phyloP scores from a whole-genome alignment of 2,113 vertebrate species.

The Jaculus jaculus region DNA sequence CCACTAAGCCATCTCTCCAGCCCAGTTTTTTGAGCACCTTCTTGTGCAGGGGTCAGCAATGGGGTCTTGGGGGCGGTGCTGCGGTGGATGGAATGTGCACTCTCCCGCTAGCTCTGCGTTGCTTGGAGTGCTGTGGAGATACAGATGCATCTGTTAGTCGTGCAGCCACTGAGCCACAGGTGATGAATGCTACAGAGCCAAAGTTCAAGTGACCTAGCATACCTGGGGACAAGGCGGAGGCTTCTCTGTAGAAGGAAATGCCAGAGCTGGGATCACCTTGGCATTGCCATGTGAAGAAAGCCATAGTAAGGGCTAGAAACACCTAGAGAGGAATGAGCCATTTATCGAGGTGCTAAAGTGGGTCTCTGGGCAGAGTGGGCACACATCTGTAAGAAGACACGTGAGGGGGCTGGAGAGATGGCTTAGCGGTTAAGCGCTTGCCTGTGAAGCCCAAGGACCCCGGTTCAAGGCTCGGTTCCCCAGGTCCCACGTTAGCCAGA shows the following conservation, averaged over 20 bases:
- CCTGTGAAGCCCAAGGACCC: no score
- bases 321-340: not conserved
- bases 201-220: not conserved
- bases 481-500: no score
- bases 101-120: not conserved
- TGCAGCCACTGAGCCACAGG: no score
- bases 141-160: not conserved
- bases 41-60: not conserved
- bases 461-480: no score
- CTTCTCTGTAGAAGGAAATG: not conserved
- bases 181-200: not conserved
- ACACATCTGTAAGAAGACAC: not conserved
- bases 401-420: no score
- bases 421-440: no score
- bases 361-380: not conserved
- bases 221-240: not conserved
- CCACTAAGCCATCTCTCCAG: no score
- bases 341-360: not conserved
- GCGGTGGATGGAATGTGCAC: not conserved
- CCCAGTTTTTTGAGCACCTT: no score
- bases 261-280: not conserved
- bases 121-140: not conserved
- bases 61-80: not conserved
- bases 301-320: accelerated
- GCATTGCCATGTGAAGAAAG: not conserved